phyloP scores from a whole-genome alignment of 2,797 vertebrate species.

The Sebastes alutus region DNA sequence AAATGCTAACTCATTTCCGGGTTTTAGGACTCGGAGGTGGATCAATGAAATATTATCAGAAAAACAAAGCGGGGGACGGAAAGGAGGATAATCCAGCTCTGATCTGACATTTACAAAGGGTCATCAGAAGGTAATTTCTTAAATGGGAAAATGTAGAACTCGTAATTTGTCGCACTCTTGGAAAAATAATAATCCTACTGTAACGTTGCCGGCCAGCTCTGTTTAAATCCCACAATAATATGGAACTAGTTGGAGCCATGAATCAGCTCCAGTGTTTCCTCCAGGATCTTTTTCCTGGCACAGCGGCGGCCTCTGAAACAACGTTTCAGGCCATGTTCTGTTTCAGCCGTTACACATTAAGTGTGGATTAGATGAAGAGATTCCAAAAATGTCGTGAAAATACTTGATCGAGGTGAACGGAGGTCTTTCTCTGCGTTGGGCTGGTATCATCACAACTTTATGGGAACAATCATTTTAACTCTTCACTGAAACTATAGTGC shows the following conservation, averaged over 20 bases:
- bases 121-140: not conserved
- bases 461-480: not conserved
- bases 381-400: conserved; percentile 64
- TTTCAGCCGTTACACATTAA: conserved; percentile 69
- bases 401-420: conserved; percentile 49
- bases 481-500: not conserved
- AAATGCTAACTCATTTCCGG: too few species aligned
- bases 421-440: conserved; percentile 21
- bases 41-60: not conserved
- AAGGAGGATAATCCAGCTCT: conserved; percentile 1
- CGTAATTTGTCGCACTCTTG: conserved; percentile 44
- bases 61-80: not conserved
- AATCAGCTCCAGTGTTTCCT: conserved; percentile 62
- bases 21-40: too few species aligned
- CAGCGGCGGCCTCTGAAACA: conserved; percentile 38
- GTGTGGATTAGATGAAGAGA: conserved; percentile 60
- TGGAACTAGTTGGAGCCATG: conserved; percentile 53
- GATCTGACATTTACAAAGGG: not conserved
- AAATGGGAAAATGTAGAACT: conserved; percentile 15
- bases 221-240: conserved; percentile 59
- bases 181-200: conserved; percentile 39
- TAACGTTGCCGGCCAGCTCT: conserved; percentile 22
- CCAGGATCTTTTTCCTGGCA: conserved; percentile 61
- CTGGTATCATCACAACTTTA: conserved; percentile 29
- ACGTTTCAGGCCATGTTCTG: conserved; percentile 55